Percentiles rank a stretch among this genome's conserved stretches.
These are phyloP conservation scores for Onychostoma macrolepis DNA, from an alignment of 2,113 vertebrate species.

Conservation along the genomic window DNA sequence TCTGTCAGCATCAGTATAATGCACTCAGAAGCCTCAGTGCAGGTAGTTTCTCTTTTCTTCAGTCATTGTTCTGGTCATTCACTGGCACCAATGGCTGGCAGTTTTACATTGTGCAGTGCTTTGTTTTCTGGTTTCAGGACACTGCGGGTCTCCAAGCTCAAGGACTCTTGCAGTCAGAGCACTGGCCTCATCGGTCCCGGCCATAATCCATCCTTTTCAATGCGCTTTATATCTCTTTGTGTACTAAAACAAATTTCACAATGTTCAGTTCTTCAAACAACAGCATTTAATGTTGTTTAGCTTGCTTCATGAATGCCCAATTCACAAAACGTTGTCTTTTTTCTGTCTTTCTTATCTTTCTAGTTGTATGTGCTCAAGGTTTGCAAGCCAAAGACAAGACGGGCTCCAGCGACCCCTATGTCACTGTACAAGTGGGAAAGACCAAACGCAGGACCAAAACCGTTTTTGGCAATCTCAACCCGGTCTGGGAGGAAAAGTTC, in stretches of 20 bases:
- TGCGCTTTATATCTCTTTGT: not conserved
- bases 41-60: too few species aligned
- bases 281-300: not conserved
- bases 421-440: slow-evolving; percentile 98
- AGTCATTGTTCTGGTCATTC: not conserved
- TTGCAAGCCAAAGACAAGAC: slow-evolving; percentile 99
- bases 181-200: not conserved
- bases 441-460: slow-evolving; percentile 96
- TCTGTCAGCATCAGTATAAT: too few species aligned
- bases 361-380: slow-evolving; percentile 96
- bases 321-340: not conserved
- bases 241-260: not conserved
- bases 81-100: too few species aligned
- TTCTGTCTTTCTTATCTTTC: slow-evolving; percentile 34
- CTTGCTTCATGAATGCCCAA: not conserved
- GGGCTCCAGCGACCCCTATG: slow-evolving; percentile 96
- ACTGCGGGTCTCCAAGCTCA: not conserved
- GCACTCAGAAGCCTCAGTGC: not conserved
- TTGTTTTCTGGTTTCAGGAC: not conserved
- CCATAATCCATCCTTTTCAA: not conserved
- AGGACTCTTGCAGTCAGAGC: not conserved
- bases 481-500: slow-evolving; percentile 97
- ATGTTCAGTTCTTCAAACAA: not conserved
- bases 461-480: slow-evolving; percentile 97
- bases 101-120: not conserved